These are phyloP conservation scores for Horisme vitalbata DNA, from an alignment of 2,888 invertebrate species.

Conservation along the genomic window DNA sequence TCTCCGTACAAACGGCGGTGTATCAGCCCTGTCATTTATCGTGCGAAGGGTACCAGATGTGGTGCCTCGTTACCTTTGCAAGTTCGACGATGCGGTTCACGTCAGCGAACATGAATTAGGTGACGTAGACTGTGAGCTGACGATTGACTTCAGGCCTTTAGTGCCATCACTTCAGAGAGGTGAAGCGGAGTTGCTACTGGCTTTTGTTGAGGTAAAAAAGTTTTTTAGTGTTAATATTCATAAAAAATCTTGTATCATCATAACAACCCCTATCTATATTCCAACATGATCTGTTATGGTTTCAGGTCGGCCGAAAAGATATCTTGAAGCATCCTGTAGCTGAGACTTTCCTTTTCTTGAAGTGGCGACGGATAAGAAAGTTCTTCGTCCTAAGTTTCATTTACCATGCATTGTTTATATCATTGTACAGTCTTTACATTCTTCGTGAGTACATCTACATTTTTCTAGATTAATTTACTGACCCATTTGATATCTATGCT, in stretches of 20 bases:
- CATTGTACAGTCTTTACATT: conserved; percentile 88
- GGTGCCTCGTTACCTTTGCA: conserved; percentile 86
- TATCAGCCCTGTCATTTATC: conserved; percentile 91
- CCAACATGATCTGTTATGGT: too few relatives aligned
- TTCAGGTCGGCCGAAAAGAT: conserved; percentile 88
- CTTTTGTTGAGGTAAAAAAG: conserved; percentile 87
- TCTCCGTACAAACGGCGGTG: conserved; percentile 89
- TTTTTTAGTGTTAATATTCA: neutral
- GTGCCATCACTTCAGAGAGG: conserved; percentile 85
- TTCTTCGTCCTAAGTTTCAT: conserved; percentile 91
- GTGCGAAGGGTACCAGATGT: conserved; percentile 93
- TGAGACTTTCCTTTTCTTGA: conserved; percentile 91
- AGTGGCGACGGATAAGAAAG: conserved; percentile 92
- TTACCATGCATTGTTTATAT: conserved; percentile 89
- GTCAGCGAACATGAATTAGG: conserved; percentile 93
- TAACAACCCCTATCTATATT: too few relatives aligned
- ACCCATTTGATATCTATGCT: neutral
- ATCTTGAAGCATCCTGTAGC: conserved; percentile 92
- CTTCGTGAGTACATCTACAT: conserved; percentile 74
- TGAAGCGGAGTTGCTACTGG: conserved; percentile 87
- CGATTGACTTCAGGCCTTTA: conserved; percentile 81
- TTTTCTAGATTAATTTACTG: neutral
- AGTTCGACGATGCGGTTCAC: conserved; percentile 89
- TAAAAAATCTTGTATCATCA: neutral
- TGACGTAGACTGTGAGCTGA: conserved; percentile 92